Conservation (phyloP, 2,888 invertebrate genomes). For the Anoncus sp. region DNA sequence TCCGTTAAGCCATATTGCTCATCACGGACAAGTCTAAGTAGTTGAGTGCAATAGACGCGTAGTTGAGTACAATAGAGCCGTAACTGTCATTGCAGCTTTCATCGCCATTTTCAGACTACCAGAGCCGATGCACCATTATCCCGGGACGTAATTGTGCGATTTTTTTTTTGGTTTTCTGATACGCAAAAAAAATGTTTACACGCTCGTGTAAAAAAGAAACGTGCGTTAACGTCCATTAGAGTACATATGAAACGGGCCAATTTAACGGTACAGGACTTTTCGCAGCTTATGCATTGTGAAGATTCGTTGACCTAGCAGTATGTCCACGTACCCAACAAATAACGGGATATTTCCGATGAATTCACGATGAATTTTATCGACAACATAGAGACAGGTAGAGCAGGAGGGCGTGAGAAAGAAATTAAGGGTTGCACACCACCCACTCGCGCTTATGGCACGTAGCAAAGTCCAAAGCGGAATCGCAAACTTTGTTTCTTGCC, state of each 20-base stretch:
- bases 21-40: too few species aligned
- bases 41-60: too few species aligned
- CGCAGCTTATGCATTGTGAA: neutral
- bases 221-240: too few species aligned
- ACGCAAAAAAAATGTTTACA: too few species aligned
- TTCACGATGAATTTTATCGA: slow-evolving; percentile 15
- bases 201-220: too few species aligned
- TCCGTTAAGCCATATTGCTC: too few species aligned
- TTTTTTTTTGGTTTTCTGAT: too few species aligned
- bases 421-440: neutral
- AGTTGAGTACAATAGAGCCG: too few species aligned
- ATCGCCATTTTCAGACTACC: too few species aligned
- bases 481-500: slow-evolving; percentile 38
- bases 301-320: neutral
- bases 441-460: slow-evolving; percentile 7
- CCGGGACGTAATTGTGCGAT: too few species aligned
- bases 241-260: neutral
- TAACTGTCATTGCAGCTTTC: too few species aligned
- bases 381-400: slow-evolving; percentile 2
- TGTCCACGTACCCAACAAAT: slow-evolving; percentile 35
- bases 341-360: slow-evolving; percentile 1
- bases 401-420: neutral
- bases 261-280: neutral
- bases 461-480: slow-evolving; percentile 12
- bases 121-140: too few species aligned